Evolutionary conservation across 2,113 vertebrate species (phyloP), one percentile per base, ranked within the genome.

Genomic region (Sylvilagus bachmani): DNA sequence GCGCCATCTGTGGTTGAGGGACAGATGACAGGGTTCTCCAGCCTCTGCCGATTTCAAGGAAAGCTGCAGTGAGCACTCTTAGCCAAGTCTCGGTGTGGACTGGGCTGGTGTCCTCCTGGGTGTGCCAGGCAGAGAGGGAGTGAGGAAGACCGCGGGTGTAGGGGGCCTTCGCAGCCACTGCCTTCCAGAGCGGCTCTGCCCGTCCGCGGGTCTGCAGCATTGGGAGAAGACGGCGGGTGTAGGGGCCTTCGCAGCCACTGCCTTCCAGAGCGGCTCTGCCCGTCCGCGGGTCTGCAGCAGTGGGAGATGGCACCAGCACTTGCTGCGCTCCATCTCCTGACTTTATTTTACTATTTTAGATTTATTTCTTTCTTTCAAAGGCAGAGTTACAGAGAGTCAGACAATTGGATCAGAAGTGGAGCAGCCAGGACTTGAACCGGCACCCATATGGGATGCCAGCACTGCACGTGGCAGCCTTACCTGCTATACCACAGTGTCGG

Each of bases 221-320:
- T 1, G 3, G 17, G 1, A 25, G 49, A 69, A 38, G 13, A 8
- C 2, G 5, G 21, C 6, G 51, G 7, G 44, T 78, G 9, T 25
- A 14, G 11, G 22, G 61, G 73, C 17, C 33, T 84, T 74, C 64
- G 25, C 38, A 71, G 66, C 67, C 61, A 53, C 38, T 7, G 36
- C 17, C 44, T 73, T 44, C 14, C 70, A 58, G 53, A 78, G 29
- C 4, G n/a, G 24, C 8, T 7, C 29, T 53, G 4, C 14, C 36
- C 4, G 27, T 62, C 53, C 70, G 10, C 6, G 6, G 22, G 73
- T 10, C n/a, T n/a, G n/a, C 10, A 25, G 74, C 27, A 29, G 10
- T 1, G 3, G 17, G 1, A 25, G 49, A 69, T 6, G 0, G 11
- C 0, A 1, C 83, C 19, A 44, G 13, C 17, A 49, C 10, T 75